A percentile compares a stretch with the other conserved stretches of the same genome.
Evolutionary conservation across 2,113 vertebrate species (phyloP).

Genomic region (Ornithorhynchus anatinus): DNA sequence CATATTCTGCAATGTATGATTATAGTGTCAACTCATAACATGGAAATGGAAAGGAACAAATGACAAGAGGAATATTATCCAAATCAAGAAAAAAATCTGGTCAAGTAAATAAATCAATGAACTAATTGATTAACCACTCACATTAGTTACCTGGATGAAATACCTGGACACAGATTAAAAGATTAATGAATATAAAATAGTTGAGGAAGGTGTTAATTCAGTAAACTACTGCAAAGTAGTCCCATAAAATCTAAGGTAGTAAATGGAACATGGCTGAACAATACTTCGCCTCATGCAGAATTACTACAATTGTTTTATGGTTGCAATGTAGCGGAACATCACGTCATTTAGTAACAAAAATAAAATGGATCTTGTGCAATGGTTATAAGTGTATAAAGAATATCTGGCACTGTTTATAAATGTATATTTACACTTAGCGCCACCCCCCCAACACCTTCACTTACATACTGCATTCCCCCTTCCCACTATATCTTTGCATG

Average conservation of each 20-base stretch:
- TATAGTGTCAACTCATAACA: conserved; percentile 34
- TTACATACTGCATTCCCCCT: not conserved
- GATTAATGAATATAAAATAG: not conserved
- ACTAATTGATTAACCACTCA: not conserved
- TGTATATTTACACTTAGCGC: too few species aligned
- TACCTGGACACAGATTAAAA: not conserved
- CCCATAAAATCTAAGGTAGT: not conserved
- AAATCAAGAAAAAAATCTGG: conserved; percentile 13
- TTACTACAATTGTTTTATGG: not conserved
- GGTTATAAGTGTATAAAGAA: too few species aligned
- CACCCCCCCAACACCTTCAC: not conserved
- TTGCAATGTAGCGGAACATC: too few species aligned
- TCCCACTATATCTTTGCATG: not conserved
- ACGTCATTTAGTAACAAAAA: too few species aligned
- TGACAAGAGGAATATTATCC: conserved; percentile 23
- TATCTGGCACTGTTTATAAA: too few species aligned
- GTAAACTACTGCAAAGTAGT: not conserved
- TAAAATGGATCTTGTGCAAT: too few species aligned
- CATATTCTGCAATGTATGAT: conserved; percentile 16
- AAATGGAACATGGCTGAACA: not conserved
- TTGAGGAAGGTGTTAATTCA: not conserved
- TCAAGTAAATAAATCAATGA: conserved; percentile 9
- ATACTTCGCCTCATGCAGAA: too few species aligned
- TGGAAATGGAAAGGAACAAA: not conserved
- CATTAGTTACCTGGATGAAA: not conserved